These are phyloP conservation scores for Lutraria rhynchaena DNA, from an alignment of 1,140 invertebrate species.

Conservation along the genomic window DNA sequence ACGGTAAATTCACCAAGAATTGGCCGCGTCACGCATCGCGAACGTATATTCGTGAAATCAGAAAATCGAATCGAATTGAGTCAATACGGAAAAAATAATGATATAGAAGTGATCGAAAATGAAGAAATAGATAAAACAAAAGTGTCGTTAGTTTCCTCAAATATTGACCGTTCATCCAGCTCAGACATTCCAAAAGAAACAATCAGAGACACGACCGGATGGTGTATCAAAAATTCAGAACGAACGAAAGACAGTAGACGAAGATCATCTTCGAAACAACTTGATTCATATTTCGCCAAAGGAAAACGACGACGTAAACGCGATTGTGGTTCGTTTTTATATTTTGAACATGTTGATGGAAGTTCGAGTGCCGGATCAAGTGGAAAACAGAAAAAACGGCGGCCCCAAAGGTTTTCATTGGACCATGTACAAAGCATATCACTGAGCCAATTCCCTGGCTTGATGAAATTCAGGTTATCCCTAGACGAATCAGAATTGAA, in stretches of 20 bases:
- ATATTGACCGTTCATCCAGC: no score
- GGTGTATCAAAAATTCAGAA: conserved; percentile 15
- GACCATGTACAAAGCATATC: conserved; percentile 43
- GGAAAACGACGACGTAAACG: conserved; percentile 17
- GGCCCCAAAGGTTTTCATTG: conserved; percentile 3
- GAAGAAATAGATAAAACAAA: no score
- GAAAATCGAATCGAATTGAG: neutral
- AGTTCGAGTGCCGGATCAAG: neutral
- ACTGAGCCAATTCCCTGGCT: conserved; percentile 11
- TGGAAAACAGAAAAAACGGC: neutral
- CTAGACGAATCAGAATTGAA: conserved; percentile 17
- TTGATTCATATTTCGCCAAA: conserved; percentile 41
- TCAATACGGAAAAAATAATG: neutral
- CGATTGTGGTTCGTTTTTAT: conserved; percentile 64
- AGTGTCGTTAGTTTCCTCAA: no score
- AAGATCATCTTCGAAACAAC: neutral
- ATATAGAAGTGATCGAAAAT: no score
- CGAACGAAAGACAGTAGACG: neutral
- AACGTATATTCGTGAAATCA: neutral
- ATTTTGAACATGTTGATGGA: conserved; percentile 41
- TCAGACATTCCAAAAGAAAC: neutral
- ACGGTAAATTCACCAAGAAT: neutral
- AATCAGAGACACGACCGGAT: neutral
- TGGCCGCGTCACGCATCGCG: neutral
- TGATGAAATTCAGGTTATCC: conserved; percentile 27